Evolutionary conservation across 2,113 vertebrate species (phyloP), one percentile per base, ranked within the genome.

Genomic region (Opisthocomus hoazin): DNA sequence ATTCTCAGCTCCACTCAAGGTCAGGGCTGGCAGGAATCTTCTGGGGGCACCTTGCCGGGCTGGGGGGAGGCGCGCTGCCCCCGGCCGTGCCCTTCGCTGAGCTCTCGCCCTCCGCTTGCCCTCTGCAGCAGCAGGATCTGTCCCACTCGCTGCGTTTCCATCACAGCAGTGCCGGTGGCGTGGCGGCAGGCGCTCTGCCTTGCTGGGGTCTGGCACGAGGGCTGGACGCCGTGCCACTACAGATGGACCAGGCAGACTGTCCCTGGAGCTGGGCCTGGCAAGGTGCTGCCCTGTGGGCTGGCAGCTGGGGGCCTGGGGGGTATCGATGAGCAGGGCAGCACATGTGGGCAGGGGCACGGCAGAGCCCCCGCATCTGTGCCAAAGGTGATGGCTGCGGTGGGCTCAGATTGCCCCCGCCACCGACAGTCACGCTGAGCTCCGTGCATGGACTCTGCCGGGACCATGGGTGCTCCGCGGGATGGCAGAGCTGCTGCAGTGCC

Each of bases 171-270:
- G 85, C 88, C 8, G 11, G 84, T 2, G 15, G 83, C 5, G 0
- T 10, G 20, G 64, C 3, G 1, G 53, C 82, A 76, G 83, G 88
- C 26, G 0, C 50, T 80, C 76, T 89, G 86, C 82, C 63, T 8
- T 87, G 48, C 43, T 43, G 54, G 83, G 83, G 37, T 92, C 89
- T 95, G 80, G 63, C 18, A 1, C 80, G 60, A 64, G 65, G 41
- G 76, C 34, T 87, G 89, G 91, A 94, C 39, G 34, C 2, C 1
- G 73, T 78, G 68, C 56, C 56, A 14, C 91, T 58, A 92, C 86
- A 87, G 91, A 91, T 89, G 96, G 95, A 93, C 43, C 15, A 8
- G 37, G 29, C 78, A 79, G 76, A 66, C 89, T 94, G 87, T 61
- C 68, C 50, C 71, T 92, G 66, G 36, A 89, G 84, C 87, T 3